Evolutionary conservation across 1,140 invertebrate species (phyloP), one percentile per base, ranked within the genome.

Genomic region (Pteromalus puparum): DNA sequence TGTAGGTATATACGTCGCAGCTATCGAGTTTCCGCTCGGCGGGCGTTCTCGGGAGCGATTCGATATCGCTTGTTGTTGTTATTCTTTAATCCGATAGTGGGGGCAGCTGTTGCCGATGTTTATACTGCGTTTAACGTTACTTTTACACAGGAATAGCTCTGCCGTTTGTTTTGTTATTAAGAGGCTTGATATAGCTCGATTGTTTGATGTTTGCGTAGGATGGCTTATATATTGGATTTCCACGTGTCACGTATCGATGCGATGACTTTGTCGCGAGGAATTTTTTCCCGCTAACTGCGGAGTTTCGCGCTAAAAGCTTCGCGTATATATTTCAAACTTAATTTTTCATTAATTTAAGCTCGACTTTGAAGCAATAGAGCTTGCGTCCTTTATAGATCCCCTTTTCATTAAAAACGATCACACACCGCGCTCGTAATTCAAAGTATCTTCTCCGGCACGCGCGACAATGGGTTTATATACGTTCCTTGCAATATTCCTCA

Each of bases 191-290:
- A 77, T 67, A 53, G 72, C 73, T 26, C 24, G 73, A 74, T 82
- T 82, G 53, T 82, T 82, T 76, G 34, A 75, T 67, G 72, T 75
- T 75, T 82, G 53, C 48, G 24, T 53, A 75, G 81, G 81, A 82
- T 65, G 73, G 61, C 18, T 42, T 2, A 53, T 53, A 18, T 65
- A 82, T 82, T 75, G 48, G 24, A 21, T 77, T 77, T 77, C 13
- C 75, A 26, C 65, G 24, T 34, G 15, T 42, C 38, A 42, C 9
- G 10, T 28, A 42, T 61, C 61, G 30, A 74, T 53, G 81, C 84
- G 80, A 83, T 80, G 81, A 85, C 88, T 88, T 88, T 79, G 42
- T 73, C n/a, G 18, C 72, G 10, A 75, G 18, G 72, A 73, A 81
- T 73, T 38, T 75, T 72, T 65, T 75, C 48, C 75, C 46, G 68